Evolutionary conservation across 1,140 invertebrate genomes (phyloP).

Genomic region (Drosophila littoralis): DNA sequence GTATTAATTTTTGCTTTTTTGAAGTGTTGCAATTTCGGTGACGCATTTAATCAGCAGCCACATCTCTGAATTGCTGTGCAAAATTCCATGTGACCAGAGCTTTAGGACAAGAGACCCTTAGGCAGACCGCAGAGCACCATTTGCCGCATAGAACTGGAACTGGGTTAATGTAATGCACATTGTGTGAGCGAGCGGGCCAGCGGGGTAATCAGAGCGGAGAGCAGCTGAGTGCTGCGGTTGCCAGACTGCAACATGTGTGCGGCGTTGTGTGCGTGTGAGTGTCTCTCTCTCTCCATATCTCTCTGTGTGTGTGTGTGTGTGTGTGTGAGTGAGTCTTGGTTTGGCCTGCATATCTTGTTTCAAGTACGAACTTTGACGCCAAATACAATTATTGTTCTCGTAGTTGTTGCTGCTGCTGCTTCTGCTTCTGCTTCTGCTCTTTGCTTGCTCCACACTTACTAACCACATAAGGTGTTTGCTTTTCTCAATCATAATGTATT

Average conservation of each 20-base stretch:
- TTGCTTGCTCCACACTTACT: conserved; percentile 34
- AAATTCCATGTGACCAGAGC: conserved; percentile 20
- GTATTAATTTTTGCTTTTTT: conserved; percentile 11
- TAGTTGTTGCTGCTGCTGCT: conserved; percentile 25
- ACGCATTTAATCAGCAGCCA: conserved; percentile 67
- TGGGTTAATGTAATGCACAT: conserved; percentile 80
- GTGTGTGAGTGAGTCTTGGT: conserved; percentile 14
- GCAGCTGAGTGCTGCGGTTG: conserved; percentile 20
- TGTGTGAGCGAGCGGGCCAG: conserved; percentile 4
- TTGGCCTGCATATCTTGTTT: conserved; percentile 76
- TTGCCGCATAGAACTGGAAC: conserved; percentile 46
- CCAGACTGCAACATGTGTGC: conserved; percentile 25
- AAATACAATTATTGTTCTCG: conserved; percentile 36
- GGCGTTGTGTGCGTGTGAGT: conserved; percentile 7
- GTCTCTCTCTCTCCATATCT: conserved; percentile 9
- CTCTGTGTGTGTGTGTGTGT: not conserved
- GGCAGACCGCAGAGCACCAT: conserved; percentile 19
- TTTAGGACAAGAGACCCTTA: conserved; percentile 30
- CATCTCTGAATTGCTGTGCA: conserved; percentile 4
- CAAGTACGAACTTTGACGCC: conserved; percentile 79
- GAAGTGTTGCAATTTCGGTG: conserved; percentile 56
- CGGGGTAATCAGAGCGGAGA: conserved; percentile 1
- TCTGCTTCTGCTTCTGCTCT: conserved; percentile 1
- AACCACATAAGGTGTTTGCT: conserved; percentile 32
- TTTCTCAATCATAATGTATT: conserved; percentile 34